These are phyloP conservation scores for Pseudorhiza aurosa DNA, from an alignment of 30 jellyfish, hydroid and myxozoan species.

Conservation along the genomic window DNA sequence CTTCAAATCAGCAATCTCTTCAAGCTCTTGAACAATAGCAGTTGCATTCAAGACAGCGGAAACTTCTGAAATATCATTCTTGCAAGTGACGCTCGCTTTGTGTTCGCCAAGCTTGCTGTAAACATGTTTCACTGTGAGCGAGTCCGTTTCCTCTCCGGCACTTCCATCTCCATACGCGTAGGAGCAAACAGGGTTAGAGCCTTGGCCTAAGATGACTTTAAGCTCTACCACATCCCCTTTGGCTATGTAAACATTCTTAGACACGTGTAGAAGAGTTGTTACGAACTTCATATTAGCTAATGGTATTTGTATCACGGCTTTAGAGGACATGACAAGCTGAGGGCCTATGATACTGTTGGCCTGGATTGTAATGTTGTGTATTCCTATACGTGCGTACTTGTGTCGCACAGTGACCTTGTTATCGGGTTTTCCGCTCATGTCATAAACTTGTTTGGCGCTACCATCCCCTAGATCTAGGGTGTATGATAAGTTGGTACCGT, in stretches of 20 bases:
- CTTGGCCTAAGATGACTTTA: slow-evolving; percentile 43
- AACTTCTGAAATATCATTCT: slow-evolving; percentile 64
- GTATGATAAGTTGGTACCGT: slow-evolving; percentile 89
- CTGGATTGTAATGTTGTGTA: slow-evolving; percentile 38
- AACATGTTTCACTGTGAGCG: slow-evolving; percentile 42
- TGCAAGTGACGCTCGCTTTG: slow-evolving; percentile 75
- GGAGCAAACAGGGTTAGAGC: slow-evolving; percentile 66
- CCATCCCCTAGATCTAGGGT: slow-evolving; percentile 84
- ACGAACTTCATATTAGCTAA: slow-evolving; percentile 18
- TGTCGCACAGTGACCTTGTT: slow-evolving; percentile 22
- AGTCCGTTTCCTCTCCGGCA: not conserved
- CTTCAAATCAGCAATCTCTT: slow-evolving; percentile 48
- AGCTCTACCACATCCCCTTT: slow-evolving; percentile 46
- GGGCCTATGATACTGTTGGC: slow-evolving; percentile 73
- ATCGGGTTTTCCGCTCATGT: slow-evolving; percentile 3
- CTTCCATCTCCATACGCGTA: slow-evolving; percentile 67
- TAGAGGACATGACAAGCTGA: slow-evolving; percentile 8
- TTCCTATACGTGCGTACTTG: slow-evolving; percentile 51
- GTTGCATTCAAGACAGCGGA: slow-evolving; percentile 51
- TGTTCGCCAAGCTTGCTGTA: slow-evolving; percentile 57
- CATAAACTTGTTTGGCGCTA: slow-evolving; percentile 2
- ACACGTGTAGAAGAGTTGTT: slow-evolving; percentile 48
- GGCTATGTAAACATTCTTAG: slow-evolving; percentile 56
- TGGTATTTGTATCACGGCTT: slow-evolving; percentile 79
- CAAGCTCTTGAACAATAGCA: slow-evolving; percentile 70